Evolutionary conservation across 2,888 invertebrate genomes (phyloP), one percentile per base, ranked within the genome.

Genomic region (Trichogramma dendrolimi): DNA sequence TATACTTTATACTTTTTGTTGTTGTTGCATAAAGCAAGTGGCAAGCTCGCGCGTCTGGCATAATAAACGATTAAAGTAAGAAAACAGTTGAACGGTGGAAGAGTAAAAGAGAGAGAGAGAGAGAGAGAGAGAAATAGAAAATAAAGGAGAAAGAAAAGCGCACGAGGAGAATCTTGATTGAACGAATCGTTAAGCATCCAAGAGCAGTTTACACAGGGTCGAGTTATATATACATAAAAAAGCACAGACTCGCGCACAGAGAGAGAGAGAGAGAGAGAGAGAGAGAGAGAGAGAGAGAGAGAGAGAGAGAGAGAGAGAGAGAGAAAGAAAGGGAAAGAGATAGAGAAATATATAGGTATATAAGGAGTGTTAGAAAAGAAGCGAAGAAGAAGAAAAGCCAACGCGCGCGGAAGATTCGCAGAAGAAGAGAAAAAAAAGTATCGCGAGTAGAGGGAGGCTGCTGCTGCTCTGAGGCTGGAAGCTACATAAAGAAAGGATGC

Each of bases 391-490:
- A 48, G 48, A 48, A 48, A 48, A 48, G 48, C 11, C 27, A 14
- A 6, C 11, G 48, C 48, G 48, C 48, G 14, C 11, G 48, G 14
- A 48, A 6, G 43, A 41, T 48, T 65, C 59, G 60, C 61, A 66
- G 52, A 57, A 61, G 55, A 59, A 42, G 48, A 58, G 59, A 66
- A 65, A 69, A 69, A 66, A 65, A 69, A 68, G 63, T 67, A 62
- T 62, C 67, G 54, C 54, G 43, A 57, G 43, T 47, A 46, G 6
- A 41, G 48, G 48, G 27, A 27, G 27, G 27, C 27, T 27, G 27
- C 27, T 27, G 27, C 27, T 27, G 27, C 27, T 27, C 27, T 27
- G 27, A 27, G 58, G 63, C 51, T 60, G 62, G 64, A 64, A 27
- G 27, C 27, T 27, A 27, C 57, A 61, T 62, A 66, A 58, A 50